Conservation (phyloP, 2,888 invertebrate species). For the Hirtodrosophila histrioides region DNA sequence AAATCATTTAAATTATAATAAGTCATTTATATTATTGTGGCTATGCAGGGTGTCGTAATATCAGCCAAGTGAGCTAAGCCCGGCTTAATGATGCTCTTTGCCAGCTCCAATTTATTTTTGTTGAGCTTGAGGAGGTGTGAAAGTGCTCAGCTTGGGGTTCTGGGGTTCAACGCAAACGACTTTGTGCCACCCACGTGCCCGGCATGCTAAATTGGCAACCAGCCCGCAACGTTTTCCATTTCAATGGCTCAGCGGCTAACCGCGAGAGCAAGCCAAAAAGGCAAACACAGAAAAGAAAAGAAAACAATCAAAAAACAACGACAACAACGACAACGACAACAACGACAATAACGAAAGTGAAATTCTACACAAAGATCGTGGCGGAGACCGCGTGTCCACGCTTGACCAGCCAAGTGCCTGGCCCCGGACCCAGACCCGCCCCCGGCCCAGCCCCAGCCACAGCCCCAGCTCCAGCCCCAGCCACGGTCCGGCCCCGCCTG, state of each 20-base stretch:
- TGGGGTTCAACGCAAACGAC: conserved; percentile 30
- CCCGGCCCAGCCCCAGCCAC: too few relatives aligned
- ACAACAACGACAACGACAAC: conserved; percentile 14
- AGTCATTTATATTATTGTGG: conserved; percentile 19
- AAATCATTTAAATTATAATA: conserved; percentile 61
- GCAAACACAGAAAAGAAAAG: conserved; percentile 40
- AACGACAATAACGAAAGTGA: conserved; percentile 73
- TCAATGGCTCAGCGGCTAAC: conserved; percentile 52
- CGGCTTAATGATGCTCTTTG: conserved; percentile 14
- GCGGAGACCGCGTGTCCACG: conserved; percentile 54
- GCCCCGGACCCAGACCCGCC: conserved; percentile 12
- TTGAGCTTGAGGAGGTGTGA: conserved; percentile 32
- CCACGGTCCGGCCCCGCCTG: too few relatives aligned
- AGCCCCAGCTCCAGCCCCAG: too few relatives aligned
- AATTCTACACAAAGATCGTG: conserved; percentile 75
- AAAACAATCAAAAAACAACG: conserved; percentile 68
- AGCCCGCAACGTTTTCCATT: conserved; percentile 70
- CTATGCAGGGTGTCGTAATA: conserved; percentile 37
- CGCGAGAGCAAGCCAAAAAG: conserved; percentile 43
- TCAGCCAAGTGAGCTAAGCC: background rate
- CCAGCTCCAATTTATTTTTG: background rate
- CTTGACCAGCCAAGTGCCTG: conserved; percentile 69
- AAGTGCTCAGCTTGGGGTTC: conserved; percentile 40
- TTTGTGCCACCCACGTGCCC: conserved; percentile 69
- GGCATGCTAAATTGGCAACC: conserved; percentile 52